Evolutionary conservation across 64 coral and sea anemone species (phyloP), one percentile per base, ranked within the genome.

Genomic region (Actinia tenebrosa): DNA sequence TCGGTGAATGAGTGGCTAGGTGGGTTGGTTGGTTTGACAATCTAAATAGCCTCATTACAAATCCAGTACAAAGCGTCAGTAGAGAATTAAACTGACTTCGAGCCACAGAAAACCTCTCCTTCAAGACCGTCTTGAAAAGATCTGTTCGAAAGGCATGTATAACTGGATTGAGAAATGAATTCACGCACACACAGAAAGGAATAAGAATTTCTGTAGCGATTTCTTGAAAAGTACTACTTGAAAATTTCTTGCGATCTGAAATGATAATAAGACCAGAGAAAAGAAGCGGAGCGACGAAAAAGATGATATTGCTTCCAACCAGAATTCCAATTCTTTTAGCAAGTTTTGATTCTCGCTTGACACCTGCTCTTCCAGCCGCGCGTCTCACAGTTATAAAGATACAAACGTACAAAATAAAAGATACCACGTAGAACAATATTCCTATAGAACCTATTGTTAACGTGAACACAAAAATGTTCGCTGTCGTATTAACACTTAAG

Each of bases 301-400:
- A 82, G n/a, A 91, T 79, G 4, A 91, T 78, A 87, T 91, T 91
- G 30, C 84, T 64, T 17, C 53, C 86, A 15, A 91, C 89, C 71
- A 91, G 19, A 10, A 82, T 37, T n/a, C 84, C 84, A 23, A 91
- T 91, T 71, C 86, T 86, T 56, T 79, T 87, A 60, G 89, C 89
- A 2, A 91, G 84, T 46, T 53, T 86, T 44, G 89, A 80, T 46
- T 91, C 89, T n/a, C 89, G 89, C 52, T 91, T 91, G 19, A 87
- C 81, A 46, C 89, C 89, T 45, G 84, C 83, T 1, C 17, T 80
- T 80, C 53, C 10, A 61, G 71, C 78, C 13, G 89, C 78, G 23
- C 61, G 86, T 6, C 78, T 79, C 11, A 53, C 84, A 20, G 77
- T 84, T 30, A 77, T 82, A 43, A 79, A 91, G 75, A 91, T 91